Evolutionary conservation across 2,113 vertebrate genomes (phyloP).

Genomic region (Phainopepla nitens): DNA sequence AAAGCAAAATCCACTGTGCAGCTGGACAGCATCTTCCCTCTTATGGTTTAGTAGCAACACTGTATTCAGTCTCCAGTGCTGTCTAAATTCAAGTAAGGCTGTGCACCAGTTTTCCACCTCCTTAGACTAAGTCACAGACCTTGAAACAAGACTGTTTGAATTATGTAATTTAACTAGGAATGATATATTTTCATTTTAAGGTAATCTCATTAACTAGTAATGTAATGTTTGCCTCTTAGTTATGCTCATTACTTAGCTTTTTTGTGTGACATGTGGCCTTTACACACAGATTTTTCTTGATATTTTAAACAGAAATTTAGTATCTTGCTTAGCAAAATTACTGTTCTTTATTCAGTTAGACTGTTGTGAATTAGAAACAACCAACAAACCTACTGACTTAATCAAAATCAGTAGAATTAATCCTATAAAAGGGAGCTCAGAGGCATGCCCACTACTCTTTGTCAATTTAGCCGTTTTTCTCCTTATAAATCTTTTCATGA

Average conservation of each 20-base stretch:
- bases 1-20: background rate
- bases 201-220: background rate
- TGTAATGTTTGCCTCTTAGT: background rate
- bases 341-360: background rate
- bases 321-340: background rate
- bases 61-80: background rate
- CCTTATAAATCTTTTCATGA: background rate
- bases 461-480: background rate
- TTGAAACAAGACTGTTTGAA: background rate
- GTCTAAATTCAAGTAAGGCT: background rate
- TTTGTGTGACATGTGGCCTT: background rate
- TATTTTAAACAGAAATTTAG: background rate
- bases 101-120: background rate
- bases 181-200: background rate
- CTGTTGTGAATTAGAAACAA: background rate
- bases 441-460: background rate
- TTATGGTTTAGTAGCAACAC: background rate
- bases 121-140: background rate
- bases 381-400: background rate
- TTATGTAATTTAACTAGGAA: background rate
- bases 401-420: background rate
- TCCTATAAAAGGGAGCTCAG: background rate
- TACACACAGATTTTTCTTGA: background rate
- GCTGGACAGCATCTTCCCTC: rapidly evolving
- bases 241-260: background rate